phyloP scores from a whole-genome alignment of 2,797 vertebrate genomes.

The Danio jaintianensis region DNA sequence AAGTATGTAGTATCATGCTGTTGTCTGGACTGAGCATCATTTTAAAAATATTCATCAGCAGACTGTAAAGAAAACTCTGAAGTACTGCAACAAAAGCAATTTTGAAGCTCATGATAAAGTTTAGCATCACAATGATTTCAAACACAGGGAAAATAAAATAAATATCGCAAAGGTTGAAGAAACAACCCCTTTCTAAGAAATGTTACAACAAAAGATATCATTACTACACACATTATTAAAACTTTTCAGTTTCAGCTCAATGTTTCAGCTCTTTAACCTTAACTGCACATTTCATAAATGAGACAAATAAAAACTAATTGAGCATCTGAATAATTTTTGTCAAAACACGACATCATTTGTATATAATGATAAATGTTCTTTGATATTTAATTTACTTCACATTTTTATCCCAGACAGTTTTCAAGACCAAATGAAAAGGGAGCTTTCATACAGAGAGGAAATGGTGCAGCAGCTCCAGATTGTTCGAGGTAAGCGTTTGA shows the following conservation, averaged over 20 bases:
- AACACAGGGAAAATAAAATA: not conserved
- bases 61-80: not conserved
- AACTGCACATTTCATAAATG: not conserved
- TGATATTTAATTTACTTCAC: slow-evolving; percentile 28
- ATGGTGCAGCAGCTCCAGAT: slow-evolving; percentile 99
- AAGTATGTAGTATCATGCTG: too few species aligned
- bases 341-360: not conserved
- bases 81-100: not conserved
- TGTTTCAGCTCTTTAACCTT: not conserved
- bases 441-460: slow-evolving; percentile 96
- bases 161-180: not conserved
- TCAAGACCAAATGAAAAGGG: slow-evolving; percentile 99
- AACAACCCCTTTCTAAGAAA: not conserved
- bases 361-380: not conserved
- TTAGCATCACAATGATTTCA: not conserved
- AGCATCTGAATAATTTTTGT: not conserved
- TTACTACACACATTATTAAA: not conserved
- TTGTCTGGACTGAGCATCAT: not conserved
- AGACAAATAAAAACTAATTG: not conserved
- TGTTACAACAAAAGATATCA: not conserved
- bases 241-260: not conserved
- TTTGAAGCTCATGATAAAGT: not conserved
- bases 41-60: not conserved
- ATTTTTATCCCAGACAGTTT: slow-evolving; percentile 90
- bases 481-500: slow-evolving; percentile 88